Evolutionary conservation across 2,888 invertebrate species (phyloP).

Genomic region (Abrostola triplasia): DNA sequence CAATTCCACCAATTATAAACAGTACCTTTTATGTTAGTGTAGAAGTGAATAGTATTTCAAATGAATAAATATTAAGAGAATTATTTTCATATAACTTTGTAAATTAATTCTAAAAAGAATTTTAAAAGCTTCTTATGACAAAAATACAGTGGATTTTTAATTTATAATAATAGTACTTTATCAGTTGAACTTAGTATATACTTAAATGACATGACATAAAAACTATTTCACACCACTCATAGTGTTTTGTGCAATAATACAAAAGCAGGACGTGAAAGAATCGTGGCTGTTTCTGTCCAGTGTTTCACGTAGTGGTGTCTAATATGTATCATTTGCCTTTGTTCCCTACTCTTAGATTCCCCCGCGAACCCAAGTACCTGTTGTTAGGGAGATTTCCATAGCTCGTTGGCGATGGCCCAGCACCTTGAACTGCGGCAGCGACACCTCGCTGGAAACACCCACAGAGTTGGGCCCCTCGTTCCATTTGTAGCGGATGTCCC

Average conservation of each 20-base stretch:
- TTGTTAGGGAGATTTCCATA: constrained; percentile 98
- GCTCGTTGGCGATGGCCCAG: constrained; percentile 98
- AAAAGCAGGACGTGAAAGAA: constrained; percentile 87
- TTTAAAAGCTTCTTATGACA: constrained; percentile 9
- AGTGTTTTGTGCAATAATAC: constrained; percentile 86
- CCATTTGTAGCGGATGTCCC: constrained; percentile 99
- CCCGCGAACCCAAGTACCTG: constrained; percentile 91
- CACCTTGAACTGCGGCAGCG: constrained; percentile 99
- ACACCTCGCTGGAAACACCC: constrained; percentile 98
- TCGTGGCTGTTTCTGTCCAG: constrained; percentile 85
- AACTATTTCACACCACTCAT: constrained; percentile 78
- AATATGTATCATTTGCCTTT: constrained; percentile 48
- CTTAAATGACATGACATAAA: constrained; percentile 56
- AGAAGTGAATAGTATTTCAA: constrained; percentile 1
- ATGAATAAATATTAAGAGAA: constrained; percentile 4
- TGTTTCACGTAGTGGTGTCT: constrained; percentile 79
- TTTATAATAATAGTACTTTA: constrained; percentile 6
- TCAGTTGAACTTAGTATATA: constrained; percentile 35
- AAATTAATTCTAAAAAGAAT: constrained; percentile 12
- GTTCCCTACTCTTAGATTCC: constrained; percentile 66
- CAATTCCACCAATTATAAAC: background rate
- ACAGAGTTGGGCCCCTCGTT: constrained; percentile 98
- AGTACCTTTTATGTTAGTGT: background rate
- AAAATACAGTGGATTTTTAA: constrained; percentile 20
- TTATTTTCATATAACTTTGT: constrained; percentile 14